Evolutionary conservation across 2,113 vertebrate genomes (phyloP), one percentile per base, ranked within the genome.

Genomic region (Rostratula benghalensis): DNA sequence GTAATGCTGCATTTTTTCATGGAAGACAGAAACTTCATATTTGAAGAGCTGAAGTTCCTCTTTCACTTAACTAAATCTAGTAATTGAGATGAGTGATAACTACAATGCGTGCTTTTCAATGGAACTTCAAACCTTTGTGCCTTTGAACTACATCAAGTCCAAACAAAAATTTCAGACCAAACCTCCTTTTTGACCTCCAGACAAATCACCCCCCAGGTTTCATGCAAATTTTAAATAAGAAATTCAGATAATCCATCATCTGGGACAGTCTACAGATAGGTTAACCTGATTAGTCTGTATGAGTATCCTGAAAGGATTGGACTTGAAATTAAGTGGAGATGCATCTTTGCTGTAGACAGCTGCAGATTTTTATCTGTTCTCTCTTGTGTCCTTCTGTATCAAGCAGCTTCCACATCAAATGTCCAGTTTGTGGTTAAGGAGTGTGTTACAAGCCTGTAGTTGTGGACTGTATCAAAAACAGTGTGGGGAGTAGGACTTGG

Each of bases 331-430:
- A 91, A 64, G 65, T 65, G 24, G 46, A 93, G 53, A 74, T 86
- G 46, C 13, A 56, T 89, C 94, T 92, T 59, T 67, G 25, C 37
- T 90, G 76, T 60, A 70, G 67, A 73, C 16, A 78, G 63, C 64
- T 90, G 59, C 75, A 95, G 90, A 86, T 83, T 90, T 88, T 78
- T 90, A 80, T 95, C 88, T 90, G 13, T 28, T 75, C 13, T 63
- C 39, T 76, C 45, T 48, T 59, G 13, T 4, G 25, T 63, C 73
- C 64, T 92, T 82, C 41, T 71, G 0, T 30, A 39, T 81, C 39
- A 82, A 85, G 39, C 39, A 91, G 24, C 39, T 64, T 90, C 53
- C 33, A 68, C 41, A 64, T 37, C 39, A n/a, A 31, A 41, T 33
- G 9, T 56, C 37, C 43, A 19, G 31, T 67, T 79, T 75, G 65